Conservation (phyloP, 2,888 invertebrate genomes). For the Philaethria dido region DNA sequence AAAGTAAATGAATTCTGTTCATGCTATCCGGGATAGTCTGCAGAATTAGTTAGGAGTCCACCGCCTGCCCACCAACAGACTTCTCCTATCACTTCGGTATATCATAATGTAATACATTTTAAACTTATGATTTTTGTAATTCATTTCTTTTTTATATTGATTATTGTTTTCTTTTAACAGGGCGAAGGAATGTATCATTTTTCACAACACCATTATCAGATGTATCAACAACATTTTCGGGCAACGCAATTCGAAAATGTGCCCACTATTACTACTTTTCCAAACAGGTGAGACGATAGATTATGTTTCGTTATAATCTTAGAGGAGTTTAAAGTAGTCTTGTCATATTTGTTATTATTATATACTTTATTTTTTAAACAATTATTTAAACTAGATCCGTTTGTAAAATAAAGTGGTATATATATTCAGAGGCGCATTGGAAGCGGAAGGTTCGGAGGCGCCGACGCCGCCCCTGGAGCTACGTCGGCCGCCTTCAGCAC, state of each 20-base stretch:
- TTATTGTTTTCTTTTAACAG: slow-evolving; percentile 54
- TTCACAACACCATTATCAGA: slow-evolving; percentile 80
- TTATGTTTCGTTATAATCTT: neutral
- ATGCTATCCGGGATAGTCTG: slow-evolving; percentile 84
- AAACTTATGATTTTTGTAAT: slow-evolving; percentile 27
- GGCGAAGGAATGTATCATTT: slow-evolving; percentile 81
- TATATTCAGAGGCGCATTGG: slow-evolving; percentile 70
- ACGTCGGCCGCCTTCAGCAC: slow-evolving; percentile 84
- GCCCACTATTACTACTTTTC: slow-evolving; percentile 68
- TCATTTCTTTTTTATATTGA: slow-evolving; percentile 7
- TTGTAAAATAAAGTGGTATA: slow-evolving; percentile 9
- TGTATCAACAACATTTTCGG: slow-evolving; percentile 80
- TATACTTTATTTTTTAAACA: neutral
- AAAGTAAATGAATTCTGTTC: slow-evolving; percentile 52
- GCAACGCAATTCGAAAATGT: slow-evolving; percentile 77
- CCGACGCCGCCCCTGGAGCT: slow-evolving; percentile 89
- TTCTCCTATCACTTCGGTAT: slow-evolving; percentile 89
- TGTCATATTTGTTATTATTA: neutral
- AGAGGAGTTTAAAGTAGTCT: neutral
- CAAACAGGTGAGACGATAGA: slow-evolving; percentile 59
- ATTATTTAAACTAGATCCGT: neutral
- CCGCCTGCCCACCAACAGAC: slow-evolving; percentile 93
- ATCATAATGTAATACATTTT: slow-evolving; percentile 61
- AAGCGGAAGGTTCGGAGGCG: slow-evolving; percentile 85
- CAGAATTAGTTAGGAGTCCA: slow-evolving; percentile 88